Evolutionary conservation across 2,888 invertebrate species (phyloP).

Genomic region (Leucophenga maculata): DNA sequence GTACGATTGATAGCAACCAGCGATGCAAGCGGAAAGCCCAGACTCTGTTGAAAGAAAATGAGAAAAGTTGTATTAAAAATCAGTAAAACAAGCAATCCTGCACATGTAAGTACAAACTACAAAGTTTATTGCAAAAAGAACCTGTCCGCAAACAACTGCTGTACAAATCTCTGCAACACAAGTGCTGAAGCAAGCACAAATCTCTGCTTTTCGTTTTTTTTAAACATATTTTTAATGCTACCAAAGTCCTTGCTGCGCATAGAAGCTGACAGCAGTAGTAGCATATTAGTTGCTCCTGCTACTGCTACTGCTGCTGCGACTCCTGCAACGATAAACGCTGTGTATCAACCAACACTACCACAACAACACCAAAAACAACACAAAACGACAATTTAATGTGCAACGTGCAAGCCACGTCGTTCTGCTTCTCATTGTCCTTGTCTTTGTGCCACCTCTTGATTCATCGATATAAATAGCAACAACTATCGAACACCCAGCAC

Average conservation of each 20-base stretch:
- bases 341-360: not conserved
- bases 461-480: not conserved
- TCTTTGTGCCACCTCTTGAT: not conserved
- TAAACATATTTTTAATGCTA: too few species aligned
- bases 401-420: not conserved
- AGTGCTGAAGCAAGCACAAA: slow-evolving; percentile 14
- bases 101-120: too few species aligned
- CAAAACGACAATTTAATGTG: slow-evolving; percentile 24
- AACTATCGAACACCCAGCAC: not conserved
- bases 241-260: too few species aligned
- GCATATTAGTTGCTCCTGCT: not conserved
- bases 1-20: slow-evolving; percentile 62
- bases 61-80: too few species aligned
- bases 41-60: slow-evolving; percentile 59
- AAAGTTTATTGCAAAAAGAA: too few species aligned
- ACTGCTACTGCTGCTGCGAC: not conserved
- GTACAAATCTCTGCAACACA: slow-evolving; percentile 8
- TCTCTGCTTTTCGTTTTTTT: slow-evolving; percentile 1
- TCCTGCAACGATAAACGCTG: not conserved
- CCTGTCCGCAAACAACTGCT: too few species aligned
- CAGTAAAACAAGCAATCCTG: too few species aligned
- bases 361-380: slow-evolving; percentile 4
- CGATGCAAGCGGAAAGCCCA: slow-evolving; percentile 67
- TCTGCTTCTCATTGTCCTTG: not conserved
- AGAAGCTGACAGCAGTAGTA: too few species aligned